These are phyloP conservation scores for Peromyscus californicus DNA, from an alignment of 2,113 vertebrate genomes.

Conservation along the genomic window DNA sequence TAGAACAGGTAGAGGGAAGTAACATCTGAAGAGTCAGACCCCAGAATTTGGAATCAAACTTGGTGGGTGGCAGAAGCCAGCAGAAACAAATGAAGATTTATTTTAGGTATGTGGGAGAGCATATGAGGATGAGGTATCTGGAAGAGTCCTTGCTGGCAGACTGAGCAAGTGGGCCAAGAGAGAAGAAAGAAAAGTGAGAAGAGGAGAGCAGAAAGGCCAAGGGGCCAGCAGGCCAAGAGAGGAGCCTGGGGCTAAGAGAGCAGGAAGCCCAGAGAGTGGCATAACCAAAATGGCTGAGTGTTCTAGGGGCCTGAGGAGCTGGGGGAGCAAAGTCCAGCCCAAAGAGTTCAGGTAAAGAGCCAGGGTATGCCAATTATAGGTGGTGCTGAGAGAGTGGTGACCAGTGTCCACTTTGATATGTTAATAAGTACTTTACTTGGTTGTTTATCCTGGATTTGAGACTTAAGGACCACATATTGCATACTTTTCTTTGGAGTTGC, in stretches of 20 bases:
- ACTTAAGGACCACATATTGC: not conserved
- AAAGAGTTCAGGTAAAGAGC: not conserved
- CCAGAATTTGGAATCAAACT: not conserved
- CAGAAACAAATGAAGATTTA: not conserved
- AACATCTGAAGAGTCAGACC: not conserved
- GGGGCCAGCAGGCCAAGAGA: not conserved
- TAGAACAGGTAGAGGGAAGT: not conserved
- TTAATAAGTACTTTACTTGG: not conserved
- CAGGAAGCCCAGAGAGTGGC: not conserved
- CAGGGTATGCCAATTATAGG: not conserved
- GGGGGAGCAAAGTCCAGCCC: not conserved
- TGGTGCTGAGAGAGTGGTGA: not conserved
- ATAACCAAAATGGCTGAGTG: not conserved
- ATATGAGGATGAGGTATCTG: not conserved
- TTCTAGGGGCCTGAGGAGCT: not conserved
- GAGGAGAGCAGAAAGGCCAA: not conserved
- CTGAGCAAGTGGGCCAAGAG: not conserved
- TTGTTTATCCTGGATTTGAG: not conserved
- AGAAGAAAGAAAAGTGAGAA: not conserved
- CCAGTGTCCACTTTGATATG: not conserved
- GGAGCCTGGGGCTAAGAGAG: not conserved
- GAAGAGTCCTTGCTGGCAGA: not conserved
- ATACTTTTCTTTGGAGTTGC: not conserved
- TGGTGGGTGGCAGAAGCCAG: not conserved
- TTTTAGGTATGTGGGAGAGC: not conserved